Conservation (phyloP, 2,888 invertebrate genomes). For the Hecatera dysodea region DNA sequence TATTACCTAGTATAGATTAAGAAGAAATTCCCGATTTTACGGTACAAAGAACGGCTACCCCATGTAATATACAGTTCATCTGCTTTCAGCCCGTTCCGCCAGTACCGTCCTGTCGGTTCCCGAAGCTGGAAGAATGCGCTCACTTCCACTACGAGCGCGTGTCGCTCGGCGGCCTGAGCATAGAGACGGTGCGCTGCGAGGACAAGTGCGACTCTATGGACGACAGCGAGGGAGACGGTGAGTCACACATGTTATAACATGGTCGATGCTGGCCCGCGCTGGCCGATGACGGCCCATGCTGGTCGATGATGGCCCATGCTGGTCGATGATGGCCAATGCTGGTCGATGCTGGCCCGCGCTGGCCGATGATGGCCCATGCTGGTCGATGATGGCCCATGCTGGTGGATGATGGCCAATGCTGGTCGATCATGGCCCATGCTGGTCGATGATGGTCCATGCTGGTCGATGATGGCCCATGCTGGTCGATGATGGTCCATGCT, state of each 20-base stretch:
- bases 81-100: slow-evolving; percentile 74
- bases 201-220: slow-evolving; percentile 71
- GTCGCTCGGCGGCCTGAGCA: slow-evolving; percentile 94
- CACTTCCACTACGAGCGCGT: slow-evolving; percentile 99
- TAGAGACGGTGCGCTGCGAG: slow-evolving; percentile 83
- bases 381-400: background rate
- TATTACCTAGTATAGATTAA: too few relatives aligned
- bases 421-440: background rate
- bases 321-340: background rate
- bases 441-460: background rate
- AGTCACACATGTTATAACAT: background rate
- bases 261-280: background rate
- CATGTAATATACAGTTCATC: slow-evolving; percentile 41
- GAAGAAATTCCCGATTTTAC: too few relatives aligned
- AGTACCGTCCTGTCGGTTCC: slow-evolving; percentile 82
- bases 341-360: background rate
- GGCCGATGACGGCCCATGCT: background rate
- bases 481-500: too few relatives aligned
- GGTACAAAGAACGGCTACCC: slow-evolving; percentile 21
- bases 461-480: too few relatives aligned
- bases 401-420: background rate
- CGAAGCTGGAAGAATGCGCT: slow-evolving; percentile 97
- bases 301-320: background rate
- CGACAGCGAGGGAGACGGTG: slow-evolving; percentile 67
- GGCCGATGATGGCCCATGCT: background rate